These are phyloP conservation scores for Dicerorhinus sumatrensis DNA, from an alignment of 2,113 vertebrate species.

Conservation along the genomic window DNA sequence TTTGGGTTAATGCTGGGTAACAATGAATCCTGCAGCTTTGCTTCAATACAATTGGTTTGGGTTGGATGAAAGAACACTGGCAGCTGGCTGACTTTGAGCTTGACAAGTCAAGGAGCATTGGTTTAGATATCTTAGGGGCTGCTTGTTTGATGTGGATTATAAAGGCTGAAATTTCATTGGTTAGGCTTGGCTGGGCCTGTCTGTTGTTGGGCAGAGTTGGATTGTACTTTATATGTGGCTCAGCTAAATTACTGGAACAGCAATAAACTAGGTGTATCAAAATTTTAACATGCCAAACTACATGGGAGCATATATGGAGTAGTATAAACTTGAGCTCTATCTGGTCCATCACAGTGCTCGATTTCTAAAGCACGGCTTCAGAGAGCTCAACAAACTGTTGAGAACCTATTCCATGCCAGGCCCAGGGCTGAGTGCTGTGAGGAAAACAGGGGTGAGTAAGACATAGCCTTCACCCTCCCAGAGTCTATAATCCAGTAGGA, in stretches of 20 bases:
- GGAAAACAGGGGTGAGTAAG: neutral
- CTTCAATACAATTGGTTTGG: neutral
- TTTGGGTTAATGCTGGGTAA: conserved; percentile 1
- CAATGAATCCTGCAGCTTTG: neutral
- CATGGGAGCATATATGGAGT: neutral
- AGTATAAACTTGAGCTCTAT: neutral
- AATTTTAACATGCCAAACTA: conserved; percentile 67
- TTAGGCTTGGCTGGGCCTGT: conserved; percentile 47
- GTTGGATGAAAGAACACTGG: neutral
- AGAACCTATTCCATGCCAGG: neutral
- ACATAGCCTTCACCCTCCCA: neutral
- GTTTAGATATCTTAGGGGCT: conserved; percentile 41
- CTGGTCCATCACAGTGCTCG: neutral
- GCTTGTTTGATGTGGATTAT: conserved; percentile 48
- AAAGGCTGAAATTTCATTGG: conserved; percentile 61
- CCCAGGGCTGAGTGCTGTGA: neutral
- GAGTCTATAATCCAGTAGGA: neutral
- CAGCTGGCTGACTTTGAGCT: conserved; percentile 5
- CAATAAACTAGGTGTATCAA: conserved; percentile 66
- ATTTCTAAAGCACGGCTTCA: neutral
- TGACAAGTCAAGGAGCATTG: conserved; percentile 41
- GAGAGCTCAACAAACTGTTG: neutral
- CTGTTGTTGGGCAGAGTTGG: neutral
- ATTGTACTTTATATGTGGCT: conserved; percentile 19
- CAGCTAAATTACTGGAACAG: conserved; percentile 48